These are phyloP conservation scores for Lepus americanus DNA, from an alignment of 2,113 vertebrate species.

Conservation along the genomic window DNA sequence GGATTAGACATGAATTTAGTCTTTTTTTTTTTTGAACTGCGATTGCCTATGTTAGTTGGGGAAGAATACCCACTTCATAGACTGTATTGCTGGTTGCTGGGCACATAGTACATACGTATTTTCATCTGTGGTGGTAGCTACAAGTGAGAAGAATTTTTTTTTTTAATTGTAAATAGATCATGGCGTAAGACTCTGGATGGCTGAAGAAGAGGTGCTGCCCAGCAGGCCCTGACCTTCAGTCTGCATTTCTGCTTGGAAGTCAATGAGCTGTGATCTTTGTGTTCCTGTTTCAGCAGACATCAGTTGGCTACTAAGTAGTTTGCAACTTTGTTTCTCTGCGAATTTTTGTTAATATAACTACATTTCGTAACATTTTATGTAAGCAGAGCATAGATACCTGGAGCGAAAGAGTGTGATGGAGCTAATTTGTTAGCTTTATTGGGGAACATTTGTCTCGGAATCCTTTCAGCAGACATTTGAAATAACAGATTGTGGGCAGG, in stretches of 20 bases:
- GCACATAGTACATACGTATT: not conserved
- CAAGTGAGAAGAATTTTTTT: not conserved
- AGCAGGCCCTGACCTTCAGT: not conserved
- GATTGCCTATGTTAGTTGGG: not conserved
- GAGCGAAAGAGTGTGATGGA: not conserved
- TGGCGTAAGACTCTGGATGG: too few relatives aligned
- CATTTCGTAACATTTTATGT: conserved; percentile 16
- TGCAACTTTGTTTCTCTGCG: not conserved
- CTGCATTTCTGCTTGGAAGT: not conserved
- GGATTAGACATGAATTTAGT: not conserved
- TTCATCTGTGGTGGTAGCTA: not conserved
- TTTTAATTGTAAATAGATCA: not conserved
- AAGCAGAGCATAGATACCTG: not conserved
- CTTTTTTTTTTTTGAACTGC: not conserved
- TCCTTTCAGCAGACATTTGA: not conserved
- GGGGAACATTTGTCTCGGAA: not conserved
- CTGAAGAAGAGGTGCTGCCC: not conserved
- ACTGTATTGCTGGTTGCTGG: not conserved
- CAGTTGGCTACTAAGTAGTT: not conserved
- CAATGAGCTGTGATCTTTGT: not conserved
- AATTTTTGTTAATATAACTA: conserved; percentile 25
- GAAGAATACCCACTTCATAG: not conserved
- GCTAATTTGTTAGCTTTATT: conserved; percentile 25
- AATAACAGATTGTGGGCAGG: not conserved
- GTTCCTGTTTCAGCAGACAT: not conserved